Evolutionary conservation across 2,113 vertebrate species (phyloP).

Genomic region (Callorhinus ursinus): DNA sequence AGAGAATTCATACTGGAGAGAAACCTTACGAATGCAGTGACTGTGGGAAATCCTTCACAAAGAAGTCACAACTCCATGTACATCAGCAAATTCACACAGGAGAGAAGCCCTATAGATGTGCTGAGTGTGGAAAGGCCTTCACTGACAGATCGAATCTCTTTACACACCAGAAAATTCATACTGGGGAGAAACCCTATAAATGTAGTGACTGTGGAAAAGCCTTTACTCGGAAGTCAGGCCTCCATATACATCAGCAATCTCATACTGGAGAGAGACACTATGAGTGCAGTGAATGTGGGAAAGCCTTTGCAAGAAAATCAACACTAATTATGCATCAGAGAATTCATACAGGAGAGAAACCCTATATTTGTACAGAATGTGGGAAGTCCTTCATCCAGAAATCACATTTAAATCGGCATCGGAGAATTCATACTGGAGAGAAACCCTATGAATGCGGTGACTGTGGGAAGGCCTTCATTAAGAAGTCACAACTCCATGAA

Average conservation of each 20-base stretch:
- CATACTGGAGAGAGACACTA: constrained; percentile 79
- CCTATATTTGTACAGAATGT: constrained; percentile 75
- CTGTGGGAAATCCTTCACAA: constrained; percentile 74
- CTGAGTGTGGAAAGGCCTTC: constrained; percentile 79
- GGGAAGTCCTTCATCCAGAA: constrained; percentile 77
- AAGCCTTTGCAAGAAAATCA: constrained; percentile 77
- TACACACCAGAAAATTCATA: constrained; percentile 80
- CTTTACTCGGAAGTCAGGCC: constrained; percentile 75
- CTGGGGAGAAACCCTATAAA: constrained; percentile 77
- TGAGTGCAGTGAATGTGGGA: constrained; percentile 74
- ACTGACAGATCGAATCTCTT: constrained; percentile 74
- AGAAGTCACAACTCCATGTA: constrained; percentile 72
- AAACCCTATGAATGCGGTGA: constrained; percentile 76
- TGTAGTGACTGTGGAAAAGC: constrained; percentile 79
- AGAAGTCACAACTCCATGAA: constrained; percentile 73
- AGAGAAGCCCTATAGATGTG: constrained; percentile 75
- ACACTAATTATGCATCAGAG: constrained; percentile 76
- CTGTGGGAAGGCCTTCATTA: constrained; percentile 77
- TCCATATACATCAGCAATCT: constrained; percentile 73
- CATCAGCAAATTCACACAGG: constrained; percentile 76
- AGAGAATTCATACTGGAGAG: constrained; percentile 72
- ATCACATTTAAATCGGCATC: constrained; percentile 74
- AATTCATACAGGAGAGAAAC: constrained; percentile 78
- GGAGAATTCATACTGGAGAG: constrained; percentile 78
- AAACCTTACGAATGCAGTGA: constrained; percentile 64